Conservation (phyloP, 2,113 vertebrate genomes). For the Notiomystis cincta region DNA sequence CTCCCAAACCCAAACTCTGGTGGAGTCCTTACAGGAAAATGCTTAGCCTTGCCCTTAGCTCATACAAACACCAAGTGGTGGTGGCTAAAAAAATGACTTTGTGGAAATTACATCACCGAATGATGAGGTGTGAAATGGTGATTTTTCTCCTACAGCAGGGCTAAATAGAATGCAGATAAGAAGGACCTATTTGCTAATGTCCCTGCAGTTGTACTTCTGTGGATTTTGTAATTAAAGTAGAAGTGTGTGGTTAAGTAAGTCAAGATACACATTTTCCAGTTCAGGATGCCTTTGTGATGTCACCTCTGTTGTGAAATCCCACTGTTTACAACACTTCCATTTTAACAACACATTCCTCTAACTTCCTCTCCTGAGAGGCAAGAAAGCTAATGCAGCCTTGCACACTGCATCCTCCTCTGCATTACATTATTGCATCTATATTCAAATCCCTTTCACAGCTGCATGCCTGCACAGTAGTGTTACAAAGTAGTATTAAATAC, state of each 20-base stretch:
- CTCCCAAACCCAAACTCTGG: neutral
- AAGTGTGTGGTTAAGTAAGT: neutral
- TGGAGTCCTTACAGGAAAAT: neutral
- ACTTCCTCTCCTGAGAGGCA: neutral
- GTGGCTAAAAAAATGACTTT: neutral
- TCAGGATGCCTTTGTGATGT: neutral
- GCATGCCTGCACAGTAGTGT: neutral
- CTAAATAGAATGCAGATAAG: neutral
- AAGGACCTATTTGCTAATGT: neutral
- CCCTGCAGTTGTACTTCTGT: neutral
- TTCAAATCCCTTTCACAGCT: neutral
- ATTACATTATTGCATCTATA: neutral
- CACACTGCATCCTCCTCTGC: neutral
- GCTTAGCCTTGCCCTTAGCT: neutral
- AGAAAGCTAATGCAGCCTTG: neutral
- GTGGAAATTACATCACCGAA: neutral
- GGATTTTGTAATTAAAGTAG: neutral
- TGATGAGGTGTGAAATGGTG: neutral
- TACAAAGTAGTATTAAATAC: neutral
- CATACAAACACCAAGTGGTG: neutral
- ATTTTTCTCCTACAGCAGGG: neutral
- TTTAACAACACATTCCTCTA: neutral
- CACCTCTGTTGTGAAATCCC: neutral
- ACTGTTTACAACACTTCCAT: neutral
- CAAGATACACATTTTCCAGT: neutral